Base-by-base conservation (phyloP, 2,888 invertebrate genomes). In the Heteromyza rotundicornis region DNA sequence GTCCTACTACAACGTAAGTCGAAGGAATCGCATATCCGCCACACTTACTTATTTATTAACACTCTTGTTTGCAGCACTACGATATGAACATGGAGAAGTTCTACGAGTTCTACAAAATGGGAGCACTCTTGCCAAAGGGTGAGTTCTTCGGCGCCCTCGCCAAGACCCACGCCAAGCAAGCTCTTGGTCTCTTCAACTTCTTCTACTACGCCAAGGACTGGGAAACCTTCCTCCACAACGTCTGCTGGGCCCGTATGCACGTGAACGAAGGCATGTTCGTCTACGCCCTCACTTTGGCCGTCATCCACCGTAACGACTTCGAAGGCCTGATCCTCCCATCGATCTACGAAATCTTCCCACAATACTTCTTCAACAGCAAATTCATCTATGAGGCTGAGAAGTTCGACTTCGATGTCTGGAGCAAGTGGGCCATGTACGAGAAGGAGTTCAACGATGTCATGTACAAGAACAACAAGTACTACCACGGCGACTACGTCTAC, bases 211-310 rank as follows among this genome's bases (percentile, higher is more conserved):
- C 91, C 67, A 90, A 89, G 79, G 88, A 90, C 76, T 91, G 87
- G 77, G 86, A 87, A 24, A 89, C 89, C 20, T 90, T 92, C 84
- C 86, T 87, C 80, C 86, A 87, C 71, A 88, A 89, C 12, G 90
- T 89, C 44, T 86, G 87, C 49, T 90, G 88, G 85, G 86, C 90
- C 17, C 88, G 91, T 62, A 84, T 88, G 59, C 82, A 86, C 66
- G 82, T 90, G 63, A 92, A 92, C 79, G 90, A 90, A 68, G 90
- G 88, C 73, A 88, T 91, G 85, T 92, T 91, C 81, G 86, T 90
- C 63, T 90, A 90, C 73, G 89, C 90, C 12, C 82, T 90, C 68
- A 86, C 86, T 64, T 83, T 86, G 14, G 89, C 88, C n/a, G 84
- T 90, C n/a, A 78, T 88, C 23, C 88, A 89, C 70, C 87, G 89